These are phyloP conservation scores for Drosophila albomicans DNA, from an alignment of 1,140 invertebrate species.

Conservation along the genomic window DNA sequence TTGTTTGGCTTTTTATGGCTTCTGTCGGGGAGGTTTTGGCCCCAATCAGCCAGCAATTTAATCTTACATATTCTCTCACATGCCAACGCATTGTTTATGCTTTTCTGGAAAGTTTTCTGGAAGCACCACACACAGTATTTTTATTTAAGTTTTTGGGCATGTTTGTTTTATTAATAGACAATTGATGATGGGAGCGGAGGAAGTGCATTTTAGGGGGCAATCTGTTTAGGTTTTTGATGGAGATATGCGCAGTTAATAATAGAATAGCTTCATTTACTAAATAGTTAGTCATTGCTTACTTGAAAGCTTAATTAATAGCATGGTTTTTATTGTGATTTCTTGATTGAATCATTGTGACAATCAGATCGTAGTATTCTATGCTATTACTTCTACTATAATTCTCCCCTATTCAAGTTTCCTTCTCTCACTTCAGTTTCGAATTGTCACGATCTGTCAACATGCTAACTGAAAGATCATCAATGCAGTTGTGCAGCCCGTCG, in stretches of 20 bases:
- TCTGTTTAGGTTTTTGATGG: conserved; percentile 21
- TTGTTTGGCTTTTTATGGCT: conserved; percentile 66
- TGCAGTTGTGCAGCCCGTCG: conserved; percentile 1
- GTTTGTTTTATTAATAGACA: conserved; percentile 71
- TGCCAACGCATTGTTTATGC: conserved; percentile 75
- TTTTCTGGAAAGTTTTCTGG: conserved; percentile 62
- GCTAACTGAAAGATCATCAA: conserved; percentile 67
- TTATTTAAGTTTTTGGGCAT: conserved; percentile 25
- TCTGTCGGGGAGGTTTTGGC: conserved; percentile 31
- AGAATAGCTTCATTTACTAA: conserved; percentile 2
- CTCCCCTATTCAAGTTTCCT: background rate
- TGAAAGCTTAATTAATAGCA: background rate
- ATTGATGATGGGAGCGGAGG: conserved; percentile 32
- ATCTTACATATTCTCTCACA: conserved; percentile 37
- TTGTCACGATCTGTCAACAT: conserved; percentile 53
- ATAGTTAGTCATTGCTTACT: background rate
- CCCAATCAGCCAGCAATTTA: conserved; percentile 58
- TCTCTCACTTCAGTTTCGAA: conserved; percentile 13
- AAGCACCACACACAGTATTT: conserved; percentile 46
- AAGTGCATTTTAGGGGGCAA: conserved; percentile 26
- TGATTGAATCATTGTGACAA: conserved; percentile 1
- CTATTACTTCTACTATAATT: background rate
- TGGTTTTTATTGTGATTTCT: background rate
- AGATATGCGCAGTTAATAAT: conserved; percentile 8
- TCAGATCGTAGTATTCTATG: too few species aligned